Base-by-base conservation (phyloP, 2,888 invertebrate species). In the Caradrina clavipalpis region DNA sequence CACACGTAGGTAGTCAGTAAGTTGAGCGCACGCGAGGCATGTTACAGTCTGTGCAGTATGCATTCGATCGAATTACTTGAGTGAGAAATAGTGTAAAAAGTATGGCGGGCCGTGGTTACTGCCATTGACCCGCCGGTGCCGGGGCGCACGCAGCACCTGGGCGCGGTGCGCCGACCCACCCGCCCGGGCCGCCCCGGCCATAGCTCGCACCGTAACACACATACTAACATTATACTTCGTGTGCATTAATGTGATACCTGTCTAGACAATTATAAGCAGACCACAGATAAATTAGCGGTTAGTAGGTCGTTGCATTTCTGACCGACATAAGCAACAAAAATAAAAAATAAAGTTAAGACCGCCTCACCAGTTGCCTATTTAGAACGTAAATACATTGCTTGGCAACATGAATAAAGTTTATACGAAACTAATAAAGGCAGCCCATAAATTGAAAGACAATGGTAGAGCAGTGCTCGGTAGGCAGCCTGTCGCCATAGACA, bases 81-180 rank as follows among this genome's bases (percentile, higher is more conserved):
- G 80, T 79, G 76, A 81, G 82, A 85, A 89, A 85, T 86, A 86
- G 82, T 73, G 76, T 86, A 85, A 85, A 87, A 86, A 84, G 63
- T 77, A 74, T 76, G 56, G 69, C 78, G 75, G 45, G 45, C 45
- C 39, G 39, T 2, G 39, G 82, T 77, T 72, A 76, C 78, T 87
- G 92, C 85, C 89, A 85, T 90, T 90, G 92, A 91, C 91, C 91
- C 74, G 82, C 73, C 79, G 68, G 64, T 69, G 80, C 75, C 79
- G 68, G 64, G 70, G 80, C 75, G 76, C 72, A 69, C 74, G 59
- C 69, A 76, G 71, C 78, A 84, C 82, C 83, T 80, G 80, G 81
- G 79, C 73, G 78, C 74, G 65, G 79, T 78, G 61, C 78, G 73
- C 65, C 82, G 77, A 82, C 85, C 81, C 78, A 63, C 66, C 61